phyloP scores from a whole-genome alignment of 2,113 vertebrate genomes.

The Halichoeres trimaculatus region DNA sequence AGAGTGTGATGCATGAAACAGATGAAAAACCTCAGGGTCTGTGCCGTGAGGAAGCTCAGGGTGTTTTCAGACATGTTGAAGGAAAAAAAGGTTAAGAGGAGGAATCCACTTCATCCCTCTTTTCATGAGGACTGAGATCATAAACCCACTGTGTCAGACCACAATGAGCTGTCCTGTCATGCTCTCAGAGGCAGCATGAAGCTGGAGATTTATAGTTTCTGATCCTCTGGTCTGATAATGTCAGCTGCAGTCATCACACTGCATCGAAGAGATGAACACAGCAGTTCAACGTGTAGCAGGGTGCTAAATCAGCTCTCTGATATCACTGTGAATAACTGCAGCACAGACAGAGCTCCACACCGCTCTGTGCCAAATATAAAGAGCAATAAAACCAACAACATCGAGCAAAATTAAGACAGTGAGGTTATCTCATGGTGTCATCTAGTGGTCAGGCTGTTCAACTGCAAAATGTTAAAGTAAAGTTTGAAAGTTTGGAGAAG shows the following conservation, averaged over 20 bases:
- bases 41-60: no score
- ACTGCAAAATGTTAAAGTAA: slow-evolving; percentile 85
- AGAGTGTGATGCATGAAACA: no score
- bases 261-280: not conserved
- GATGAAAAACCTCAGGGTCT: no score
- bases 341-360: not conserved
- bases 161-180: not conserved
- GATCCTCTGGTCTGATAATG: not conserved
- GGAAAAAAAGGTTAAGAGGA: no score
- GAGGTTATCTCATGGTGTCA: slow-evolving; percentile 94
- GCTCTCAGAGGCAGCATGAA: slow-evolving; percentile 8
- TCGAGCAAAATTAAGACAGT: slow-evolving; percentile 73
- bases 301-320: not conserved
- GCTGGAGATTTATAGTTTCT: not conserved
- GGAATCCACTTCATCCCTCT: no score
- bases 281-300: not conserved
- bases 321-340: not conserved
- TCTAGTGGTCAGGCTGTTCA: slow-evolving; percentile 92
- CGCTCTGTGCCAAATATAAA: not conserved
- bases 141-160: not conserved
- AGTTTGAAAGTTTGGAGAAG: not conserved
- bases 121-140: not conserved
- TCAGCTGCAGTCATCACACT: not conserved
- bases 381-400: slow-evolving; percentile 7
- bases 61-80: no score